Evolutionary conservation across 2,797 vertebrate species (phyloP).

Genomic region (Merluccius polli): DNA sequence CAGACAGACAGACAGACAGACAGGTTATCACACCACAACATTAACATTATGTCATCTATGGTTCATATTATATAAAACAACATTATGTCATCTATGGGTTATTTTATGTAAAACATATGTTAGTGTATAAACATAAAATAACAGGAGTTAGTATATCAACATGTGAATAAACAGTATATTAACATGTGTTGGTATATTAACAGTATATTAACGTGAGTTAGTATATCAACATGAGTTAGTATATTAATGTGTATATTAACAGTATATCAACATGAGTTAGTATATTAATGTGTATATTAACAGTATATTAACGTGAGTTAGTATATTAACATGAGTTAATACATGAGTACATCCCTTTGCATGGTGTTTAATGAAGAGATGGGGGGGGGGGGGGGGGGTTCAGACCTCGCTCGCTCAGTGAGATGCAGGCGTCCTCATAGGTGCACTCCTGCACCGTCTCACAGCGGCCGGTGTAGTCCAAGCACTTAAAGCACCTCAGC

Average conservation of each 20-base stretch:
- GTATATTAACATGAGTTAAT: neutral
- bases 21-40: neutral
- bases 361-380: too few species aligned
- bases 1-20: neutral
- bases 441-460: conserved; percentile 68
- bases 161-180: neutral
- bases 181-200: neutral
- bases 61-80: neutral
- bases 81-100: neutral
- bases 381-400: neutral
- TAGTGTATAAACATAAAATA: neutral
- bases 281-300: neutral
- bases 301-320: neutral
- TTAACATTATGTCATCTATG: neutral
- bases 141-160: neutral
- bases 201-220: neutral
- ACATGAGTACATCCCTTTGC: too few species aligned
- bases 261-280: too few species aligned
- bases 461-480: conserved; percentile 65
- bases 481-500: conserved; percentile 70
- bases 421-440: conserved; percentile 71
- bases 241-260: too few species aligned
- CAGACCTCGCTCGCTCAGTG: conserved; percentile 69
- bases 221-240: neutral
- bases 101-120: neutral